These are phyloP conservation scores for Sclerodermus sp. DNA, from an alignment of 2,888 invertebrate genomes.

Conservation along the genomic window DNA sequence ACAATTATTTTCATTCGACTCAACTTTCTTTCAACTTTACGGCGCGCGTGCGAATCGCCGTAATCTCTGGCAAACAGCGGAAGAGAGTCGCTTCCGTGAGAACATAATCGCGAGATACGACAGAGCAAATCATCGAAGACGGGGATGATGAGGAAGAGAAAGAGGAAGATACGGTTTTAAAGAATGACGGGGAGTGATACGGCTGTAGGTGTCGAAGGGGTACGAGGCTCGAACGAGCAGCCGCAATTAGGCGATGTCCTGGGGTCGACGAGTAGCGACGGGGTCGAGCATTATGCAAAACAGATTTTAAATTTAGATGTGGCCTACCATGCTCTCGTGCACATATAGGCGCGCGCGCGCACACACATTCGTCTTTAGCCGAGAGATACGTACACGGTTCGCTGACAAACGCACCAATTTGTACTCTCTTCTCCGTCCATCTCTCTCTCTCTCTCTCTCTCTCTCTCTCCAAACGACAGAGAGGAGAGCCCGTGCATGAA, in stretches of 20 bases:
- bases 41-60: too few relatives aligned
- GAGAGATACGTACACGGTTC: neutral
- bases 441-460: neutral
- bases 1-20: too few relatives aligned
- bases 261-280: slow-evolving; percentile 32
- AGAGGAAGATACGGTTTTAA: slow-evolving; percentile 1
- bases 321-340: slow-evolving; percentile 33
- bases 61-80: too few relatives aligned
- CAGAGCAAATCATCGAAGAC: neutral
- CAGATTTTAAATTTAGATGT: slow-evolving; percentile 57
- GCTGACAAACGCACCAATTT: too few relatives aligned
- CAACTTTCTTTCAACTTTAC: too few relatives aligned
- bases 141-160: slow-evolving; percentile 2
- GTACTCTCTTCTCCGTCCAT: too few relatives aligned
- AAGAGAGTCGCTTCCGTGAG: too few relatives aligned
- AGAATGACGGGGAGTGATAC: too few relatives aligned
- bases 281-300: slow-evolving; percentile 54
- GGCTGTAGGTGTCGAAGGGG: too few relatives aligned
- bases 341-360: slow-evolving; percentile 3
- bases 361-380: neutral
- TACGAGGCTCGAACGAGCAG: slow-evolving; percentile 12
- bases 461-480: too few relatives aligned
- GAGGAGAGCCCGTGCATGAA: too few relatives aligned
- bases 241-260: slow-evolving; percentile 50
- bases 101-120: too few relatives aligned